phyloP scores from a whole-genome alignment of 64 coral and sea anemone species.

The Porites lutea region DNA sequence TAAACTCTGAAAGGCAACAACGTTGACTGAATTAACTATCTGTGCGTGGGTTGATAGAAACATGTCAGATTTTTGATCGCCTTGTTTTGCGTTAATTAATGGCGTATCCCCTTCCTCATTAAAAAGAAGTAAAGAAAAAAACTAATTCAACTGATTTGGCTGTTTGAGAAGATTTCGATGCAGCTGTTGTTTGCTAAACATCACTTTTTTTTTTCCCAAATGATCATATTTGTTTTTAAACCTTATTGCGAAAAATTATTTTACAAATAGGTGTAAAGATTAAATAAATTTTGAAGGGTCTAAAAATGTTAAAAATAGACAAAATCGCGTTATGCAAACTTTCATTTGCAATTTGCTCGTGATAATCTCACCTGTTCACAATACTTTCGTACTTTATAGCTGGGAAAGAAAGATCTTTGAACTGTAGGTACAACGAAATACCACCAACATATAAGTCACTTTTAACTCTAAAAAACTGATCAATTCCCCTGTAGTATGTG shows the following conservation, averaged over 20 bases:
- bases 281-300: too few species aligned
- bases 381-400: slow-evolving; percentile 42
- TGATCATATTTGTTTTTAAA: background rate
- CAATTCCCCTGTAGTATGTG: slow-evolving; percentile 10
- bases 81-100: background rate
- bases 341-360: background rate
- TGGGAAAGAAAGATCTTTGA: slow-evolving; percentile 71
- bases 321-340: background rate
- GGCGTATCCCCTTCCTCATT: background rate
- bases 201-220: background rate
- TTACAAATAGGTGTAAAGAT: too few species aligned
- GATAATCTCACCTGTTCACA: slow-evolving; percentile 46
- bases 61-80: background rate
- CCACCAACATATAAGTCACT: slow-evolving; percentile 59
- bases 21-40: background rate
- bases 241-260: too few species aligned
- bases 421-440: slow-evolving; percentile 17
- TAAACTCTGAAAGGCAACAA: background rate
- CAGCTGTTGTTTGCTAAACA: slow-evolving; percentile 5
- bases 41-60: background rate
- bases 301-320: too few species aligned
- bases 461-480: background rate
- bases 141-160: slow-evolving; percentile 7
- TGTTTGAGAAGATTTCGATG: background rate
- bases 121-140: background rate